Evolutionary conservation across 2,888 invertebrate species (phyloP).

Genomic region (Adineta ricciae): DNA sequence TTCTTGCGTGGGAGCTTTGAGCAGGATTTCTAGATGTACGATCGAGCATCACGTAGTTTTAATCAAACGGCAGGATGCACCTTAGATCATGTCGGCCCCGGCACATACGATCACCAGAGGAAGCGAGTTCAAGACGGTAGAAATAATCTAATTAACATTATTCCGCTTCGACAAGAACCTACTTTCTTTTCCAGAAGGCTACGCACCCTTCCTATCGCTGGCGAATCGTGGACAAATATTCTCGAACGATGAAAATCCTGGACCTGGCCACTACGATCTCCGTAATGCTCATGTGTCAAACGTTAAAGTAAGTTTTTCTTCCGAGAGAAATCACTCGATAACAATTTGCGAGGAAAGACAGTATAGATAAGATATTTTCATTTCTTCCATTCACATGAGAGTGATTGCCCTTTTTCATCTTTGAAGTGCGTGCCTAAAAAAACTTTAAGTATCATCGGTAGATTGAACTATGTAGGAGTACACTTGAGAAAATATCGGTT

Average conservation of each 20-base stretch:
- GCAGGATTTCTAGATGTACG: not conserved
- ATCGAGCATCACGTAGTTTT: not conserved
- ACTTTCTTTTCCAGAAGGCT: conserved; percentile 42
- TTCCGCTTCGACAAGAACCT: too few relatives aligned
- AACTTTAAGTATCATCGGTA: not conserved
- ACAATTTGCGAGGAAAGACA: too few relatives aligned
- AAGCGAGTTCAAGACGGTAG: not conserved
- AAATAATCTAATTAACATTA: too few relatives aligned
- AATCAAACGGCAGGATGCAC: not conserved
- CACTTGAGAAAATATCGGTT: not conserved
- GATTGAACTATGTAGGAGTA: not conserved
- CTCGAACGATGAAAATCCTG: conserved; percentile 39
- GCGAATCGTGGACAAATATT: conserved; percentile 41
- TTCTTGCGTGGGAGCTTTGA: too few relatives aligned
- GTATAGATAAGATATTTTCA: too few relatives aligned
- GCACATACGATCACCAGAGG: not conserved
- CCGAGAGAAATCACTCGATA: too few relatives aligned
- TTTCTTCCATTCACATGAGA: too few relatives aligned
- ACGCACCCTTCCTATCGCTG: conserved; percentile 50
- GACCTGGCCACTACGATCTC: conserved; percentile 38
- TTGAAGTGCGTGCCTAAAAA: not conserved
- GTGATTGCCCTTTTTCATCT: too few relatives aligned
- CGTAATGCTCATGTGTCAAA: not conserved
- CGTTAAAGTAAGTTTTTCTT: not conserved
- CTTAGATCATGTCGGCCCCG: not conserved